phyloP scores from a whole-genome alignment of 2,797 vertebrate genomes.

The Chloroceryle amazona region DNA sequence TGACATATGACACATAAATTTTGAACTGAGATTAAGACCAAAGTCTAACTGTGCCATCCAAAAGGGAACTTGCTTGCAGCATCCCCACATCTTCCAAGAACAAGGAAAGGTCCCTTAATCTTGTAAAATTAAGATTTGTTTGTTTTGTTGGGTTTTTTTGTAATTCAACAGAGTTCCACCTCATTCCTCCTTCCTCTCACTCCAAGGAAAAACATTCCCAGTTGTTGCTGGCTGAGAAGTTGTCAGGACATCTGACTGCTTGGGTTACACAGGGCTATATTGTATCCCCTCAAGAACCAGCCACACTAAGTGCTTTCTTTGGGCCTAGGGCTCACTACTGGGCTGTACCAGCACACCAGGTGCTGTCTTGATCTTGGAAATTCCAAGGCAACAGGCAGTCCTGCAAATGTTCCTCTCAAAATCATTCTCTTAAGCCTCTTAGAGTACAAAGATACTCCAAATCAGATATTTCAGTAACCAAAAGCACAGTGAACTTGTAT shows the following conservation, averaged over 20 bases:
- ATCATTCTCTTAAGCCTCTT: not conserved
- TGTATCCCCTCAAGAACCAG: conserved; percentile 66
- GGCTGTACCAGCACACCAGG: conserved; percentile 55
- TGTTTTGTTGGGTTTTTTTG: not conserved
- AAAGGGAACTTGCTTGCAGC: not conserved
- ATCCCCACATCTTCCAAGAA: not conserved
- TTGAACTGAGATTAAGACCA: not conserved
- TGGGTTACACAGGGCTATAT: conserved; percentile 71
- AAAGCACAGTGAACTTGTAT: not conserved
- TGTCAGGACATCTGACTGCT: conserved; percentile 75
- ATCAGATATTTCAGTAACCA: not conserved
- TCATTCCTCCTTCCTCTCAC: conserved; percentile 34
- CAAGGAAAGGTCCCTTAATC: not conserved
- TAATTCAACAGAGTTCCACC: not conserved
- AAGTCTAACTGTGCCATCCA: not conserved
- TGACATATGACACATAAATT: not conserved
- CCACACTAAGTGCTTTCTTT: conserved; percentile 6
- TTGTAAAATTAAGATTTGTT: not conserved
- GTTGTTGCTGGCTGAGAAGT: conserved; percentile 71
- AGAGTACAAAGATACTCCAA: not conserved
- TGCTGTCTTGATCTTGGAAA: conserved; percentile 49
- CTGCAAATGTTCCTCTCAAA: not conserved
- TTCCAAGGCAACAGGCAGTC: conserved; percentile 19
- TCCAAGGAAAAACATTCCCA: conserved; percentile 55
- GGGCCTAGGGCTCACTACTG: conserved; percentile 46